Base-by-base conservation (phyloP, 2,888 invertebrate genomes). In the Chloromyia formosa region DNA sequence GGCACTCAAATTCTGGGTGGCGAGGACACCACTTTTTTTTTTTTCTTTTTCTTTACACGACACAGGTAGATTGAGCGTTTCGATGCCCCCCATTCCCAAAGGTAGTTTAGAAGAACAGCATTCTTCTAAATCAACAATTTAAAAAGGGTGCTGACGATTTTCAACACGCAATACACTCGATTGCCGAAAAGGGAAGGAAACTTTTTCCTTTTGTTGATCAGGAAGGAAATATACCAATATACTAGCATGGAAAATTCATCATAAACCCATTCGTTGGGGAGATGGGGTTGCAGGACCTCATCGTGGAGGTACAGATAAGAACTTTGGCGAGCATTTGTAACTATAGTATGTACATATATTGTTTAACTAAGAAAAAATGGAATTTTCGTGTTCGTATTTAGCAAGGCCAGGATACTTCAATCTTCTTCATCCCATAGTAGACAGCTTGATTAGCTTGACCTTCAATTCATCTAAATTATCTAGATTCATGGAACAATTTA, bases 91-190 rank as follows among this genome's bases (percentile, higher is more conserved):
- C 64, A 20, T 27, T 56, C 22, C 42, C 49, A 66, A 66, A 35
- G 49, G 49, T 1, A 49, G 16, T n/a, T 12, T 45, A 27, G 7
- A n/a, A n/a, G n/a, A 27, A 62, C 62, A 66, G 23, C 45, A 45
- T 16, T 27, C 74, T 54, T 61, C 74, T 77, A 77, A 77, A 77
- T 77, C 77, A 74, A 77, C 75, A 75, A 77, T 77, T 77, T 77
- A 75, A 75, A 75, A 74, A 74, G 75, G 74, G 75, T 73, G 74
- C 74, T 74, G 40, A 71, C 64, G 75, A 77, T 75, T 77, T 75
- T 75, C 74, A 74, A 75, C 77, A 77, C 77, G 77, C 77, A 71
- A 74, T 71, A 56, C 71, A 58, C 40, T 71, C 22, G n/a, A 66
- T 71, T 42, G 71, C 35, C 27, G 71, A 71, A 58, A 16, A 58